A percentile compares a stretch with the other conserved stretches of the same genome.
Evolutionary conservation across 2,113 vertebrate genomes (phyloP).

Genomic region (Chaenocephalus aceratus): DNA sequence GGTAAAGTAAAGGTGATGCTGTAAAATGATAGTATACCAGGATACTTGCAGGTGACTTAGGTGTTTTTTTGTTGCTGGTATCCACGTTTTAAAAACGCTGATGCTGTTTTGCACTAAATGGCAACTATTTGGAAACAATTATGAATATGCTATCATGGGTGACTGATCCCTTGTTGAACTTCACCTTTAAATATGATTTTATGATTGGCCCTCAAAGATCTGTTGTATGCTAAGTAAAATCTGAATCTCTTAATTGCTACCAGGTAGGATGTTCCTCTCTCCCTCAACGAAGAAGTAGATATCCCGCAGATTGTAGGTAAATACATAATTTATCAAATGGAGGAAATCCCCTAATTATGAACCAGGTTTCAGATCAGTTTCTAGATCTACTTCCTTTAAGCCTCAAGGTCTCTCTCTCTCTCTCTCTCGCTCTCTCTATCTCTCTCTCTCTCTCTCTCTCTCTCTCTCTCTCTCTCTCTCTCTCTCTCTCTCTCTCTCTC

Average conservation of each 20-base stretch:
- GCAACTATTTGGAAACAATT: constrained; percentile 19
- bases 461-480: not conserved
- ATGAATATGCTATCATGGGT: not conserved
- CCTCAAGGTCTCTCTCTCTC: constrained; percentile 9
- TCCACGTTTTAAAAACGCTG: not conserved
- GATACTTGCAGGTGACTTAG: not conserved
- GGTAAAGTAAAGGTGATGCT: constrained; percentile 28
- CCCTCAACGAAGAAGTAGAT: constrained; percentile 15
- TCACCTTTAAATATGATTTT: constrained; percentile 25
- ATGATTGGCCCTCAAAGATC: constrained; percentile 31
- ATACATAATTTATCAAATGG: constrained; percentile 56
- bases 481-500: no score
- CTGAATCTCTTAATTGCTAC: constrained; percentile 49
- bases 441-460: no score
- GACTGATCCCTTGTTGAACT: constrained; percentile 26
- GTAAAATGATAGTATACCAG: not conserved
- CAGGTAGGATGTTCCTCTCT: constrained; percentile 40
- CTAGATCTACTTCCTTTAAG: constrained; percentile 9
- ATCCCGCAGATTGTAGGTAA: constrained; percentile 48
- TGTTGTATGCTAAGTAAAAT: constrained; percentile 22
- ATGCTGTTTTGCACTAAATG: not conserved
- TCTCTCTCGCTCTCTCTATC: not conserved
- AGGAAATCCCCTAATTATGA: constrained; percentile 50
- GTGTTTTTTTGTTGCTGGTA: not conserved
- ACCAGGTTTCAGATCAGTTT: constrained; percentile 39